Evolutionary conservation across 2,888 invertebrate genomes (phyloP).

Genomic region (Chrysolina oricalcia): DNA sequence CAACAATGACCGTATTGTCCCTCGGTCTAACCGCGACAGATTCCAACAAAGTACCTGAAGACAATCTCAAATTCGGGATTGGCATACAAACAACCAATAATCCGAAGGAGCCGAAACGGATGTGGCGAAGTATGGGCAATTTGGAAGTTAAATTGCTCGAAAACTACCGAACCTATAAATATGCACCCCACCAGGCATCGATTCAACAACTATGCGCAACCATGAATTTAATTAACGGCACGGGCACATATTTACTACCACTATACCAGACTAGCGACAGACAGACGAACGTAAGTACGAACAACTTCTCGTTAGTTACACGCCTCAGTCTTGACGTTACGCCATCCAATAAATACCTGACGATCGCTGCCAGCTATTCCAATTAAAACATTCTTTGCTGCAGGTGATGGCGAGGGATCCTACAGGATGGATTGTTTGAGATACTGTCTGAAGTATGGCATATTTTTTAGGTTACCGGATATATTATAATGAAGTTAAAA

Average conservation of each 20-base stretch:
- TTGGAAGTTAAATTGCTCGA: constrained; percentile 63
- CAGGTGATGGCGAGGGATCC: background rate
- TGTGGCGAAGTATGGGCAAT: constrained; percentile 61
- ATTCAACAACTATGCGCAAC: constrained; percentile 38
- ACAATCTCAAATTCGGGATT: constrained; percentile 62
- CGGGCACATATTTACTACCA: constrained; percentile 14
- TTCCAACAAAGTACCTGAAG: constrained; percentile 52
- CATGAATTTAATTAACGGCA: constrained; percentile 12
- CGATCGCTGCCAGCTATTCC: constrained; percentile 24
- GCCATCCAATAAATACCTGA: constrained; percentile 30
- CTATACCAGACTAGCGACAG: constrained; percentile 14
- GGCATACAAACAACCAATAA: constrained; percentile 66
- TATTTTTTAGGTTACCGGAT: too few relatives aligned
- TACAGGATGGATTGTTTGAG: background rate
- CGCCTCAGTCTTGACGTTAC: constrained; percentile 25
- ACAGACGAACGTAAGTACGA: constrained; percentile 28
- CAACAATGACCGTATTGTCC: constrained; percentile 3
- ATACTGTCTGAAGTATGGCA: background rate
- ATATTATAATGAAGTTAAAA: too few relatives aligned
- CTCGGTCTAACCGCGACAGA: background rate
- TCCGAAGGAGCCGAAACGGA: constrained; percentile 54
- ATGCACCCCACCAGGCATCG: constrained; percentile 39
- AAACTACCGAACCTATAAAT: constrained; percentile 59
- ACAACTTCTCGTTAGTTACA: constrained; percentile 27
- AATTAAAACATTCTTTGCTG: constrained; percentile 25